A percentile compares a stretch with the other conserved stretches of the same genome.
Evolutionary conservation across 2,113 vertebrate species (phyloP).

Genomic region (Spermophilus dauricus): DNA sequence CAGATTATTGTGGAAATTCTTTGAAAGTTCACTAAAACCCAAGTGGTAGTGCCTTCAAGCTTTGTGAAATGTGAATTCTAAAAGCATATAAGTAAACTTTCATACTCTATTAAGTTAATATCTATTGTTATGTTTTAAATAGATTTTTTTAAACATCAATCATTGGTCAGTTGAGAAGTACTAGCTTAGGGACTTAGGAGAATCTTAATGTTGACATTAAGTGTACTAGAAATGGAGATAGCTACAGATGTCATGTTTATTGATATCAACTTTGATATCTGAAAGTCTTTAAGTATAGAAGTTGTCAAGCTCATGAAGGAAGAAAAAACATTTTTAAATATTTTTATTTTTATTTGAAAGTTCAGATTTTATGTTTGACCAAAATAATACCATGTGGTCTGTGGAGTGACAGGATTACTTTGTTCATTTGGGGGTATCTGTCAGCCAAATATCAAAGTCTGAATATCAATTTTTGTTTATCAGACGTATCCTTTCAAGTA

Average conservation of each 20-base stretch:
- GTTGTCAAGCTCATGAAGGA: not conserved
- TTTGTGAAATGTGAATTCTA: not conserved
- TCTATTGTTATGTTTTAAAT: not conserved
- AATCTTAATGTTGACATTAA: not conserved
- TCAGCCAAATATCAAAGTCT: not conserved
- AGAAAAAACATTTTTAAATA: constrained; percentile 12
- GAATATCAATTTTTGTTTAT: not conserved
- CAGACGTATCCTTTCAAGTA: not conserved
- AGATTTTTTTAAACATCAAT: not conserved
- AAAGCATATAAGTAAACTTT: not conserved
- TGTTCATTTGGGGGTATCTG: not conserved
- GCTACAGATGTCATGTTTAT: not conserved
- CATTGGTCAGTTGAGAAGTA: not conserved
- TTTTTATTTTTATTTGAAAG: not conserved
- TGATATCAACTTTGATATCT: not conserved
- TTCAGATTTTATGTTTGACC: not conserved
- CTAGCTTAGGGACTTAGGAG: not conserved
- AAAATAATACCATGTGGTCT: not conserved
- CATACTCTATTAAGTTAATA: not conserved
- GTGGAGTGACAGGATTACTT: not conserved
- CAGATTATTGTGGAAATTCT: not conserved
- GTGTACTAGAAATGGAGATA: not conserved
- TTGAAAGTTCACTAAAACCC: not conserved
- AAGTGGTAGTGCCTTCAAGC: not conserved
- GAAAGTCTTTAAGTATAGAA: not conserved